Evolutionary conservation across 2,888 invertebrate species (phyloP).

Genomic region (Ichneumoninae sp.): DNA sequence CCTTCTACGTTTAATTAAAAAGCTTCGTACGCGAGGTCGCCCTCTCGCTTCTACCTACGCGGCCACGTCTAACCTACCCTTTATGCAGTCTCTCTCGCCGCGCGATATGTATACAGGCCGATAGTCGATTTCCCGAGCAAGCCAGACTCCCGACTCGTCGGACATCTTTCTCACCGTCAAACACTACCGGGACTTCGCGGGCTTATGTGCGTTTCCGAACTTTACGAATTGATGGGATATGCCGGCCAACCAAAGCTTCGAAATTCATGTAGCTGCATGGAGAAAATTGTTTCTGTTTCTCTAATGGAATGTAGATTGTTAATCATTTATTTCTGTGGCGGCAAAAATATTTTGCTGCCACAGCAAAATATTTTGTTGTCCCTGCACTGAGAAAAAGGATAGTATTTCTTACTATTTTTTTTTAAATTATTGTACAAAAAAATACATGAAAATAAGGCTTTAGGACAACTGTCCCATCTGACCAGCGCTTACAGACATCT

Average conservation of each 20-base stretch:
- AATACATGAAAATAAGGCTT: too few relatives aligned
- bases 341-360: too few relatives aligned
- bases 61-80: background rate
- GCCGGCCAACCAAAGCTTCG: background rate
- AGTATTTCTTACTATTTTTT: too few relatives aligned
- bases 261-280: background rate
- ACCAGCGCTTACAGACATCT: too few relatives aligned
- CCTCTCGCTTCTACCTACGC: constrained; percentile 51
- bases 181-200: background rate
- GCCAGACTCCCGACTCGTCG: constrained; percentile 4
- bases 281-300: too few relatives aligned
- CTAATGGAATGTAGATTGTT: too few relatives aligned
- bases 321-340: too few relatives aligned
- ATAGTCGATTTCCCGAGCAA: constrained; percentile 56
- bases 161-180: background rate
- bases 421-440: too few relatives aligned
- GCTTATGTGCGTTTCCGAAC: background rate
- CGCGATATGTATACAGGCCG: constrained; percentile 59
- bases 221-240: background rate
- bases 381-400: too few relatives aligned
- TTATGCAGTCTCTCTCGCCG: constrained; percentile 31
- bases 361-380: too few relatives aligned
- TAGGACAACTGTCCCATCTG: too few relatives aligned
- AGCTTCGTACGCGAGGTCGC: constrained; percentile 72
- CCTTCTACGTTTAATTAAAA: constrained; percentile 80